phyloP scores from a whole-genome alignment of 1,140 invertebrate species.

The Drosophila murphyi region DNA sequence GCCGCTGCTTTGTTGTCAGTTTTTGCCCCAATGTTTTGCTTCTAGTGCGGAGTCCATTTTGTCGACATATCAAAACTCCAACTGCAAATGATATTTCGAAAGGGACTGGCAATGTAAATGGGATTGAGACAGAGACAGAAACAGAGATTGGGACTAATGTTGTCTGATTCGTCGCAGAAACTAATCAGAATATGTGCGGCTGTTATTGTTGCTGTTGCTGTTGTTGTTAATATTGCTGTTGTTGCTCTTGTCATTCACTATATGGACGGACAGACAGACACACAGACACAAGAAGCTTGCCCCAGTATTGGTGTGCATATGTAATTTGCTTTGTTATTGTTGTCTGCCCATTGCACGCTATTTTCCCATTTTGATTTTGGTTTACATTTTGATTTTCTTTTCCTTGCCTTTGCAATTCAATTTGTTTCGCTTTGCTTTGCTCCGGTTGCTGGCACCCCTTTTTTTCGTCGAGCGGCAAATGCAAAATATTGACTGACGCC shows the following conservation, averaged over 20 bases:
- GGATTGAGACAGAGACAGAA: background rate
- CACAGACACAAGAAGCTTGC: background rate
- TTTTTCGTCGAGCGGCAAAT: constrained; percentile 35
- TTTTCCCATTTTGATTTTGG: constrained; percentile 26
- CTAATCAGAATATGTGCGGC: constrained; percentile 75
- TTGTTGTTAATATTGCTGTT: constrained; percentile 43
- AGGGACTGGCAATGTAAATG: background rate
- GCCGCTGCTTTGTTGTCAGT: constrained; percentile 40
- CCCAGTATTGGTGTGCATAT: constrained; percentile 73
- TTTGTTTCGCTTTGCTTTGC: constrained; percentile 53
- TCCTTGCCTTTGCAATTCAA: constrained; percentile 24
- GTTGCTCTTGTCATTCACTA: constrained; percentile 54
- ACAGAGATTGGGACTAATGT: constrained; percentile 44
- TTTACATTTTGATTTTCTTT: constrained; percentile 17
- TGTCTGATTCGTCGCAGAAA: constrained; percentile 50
- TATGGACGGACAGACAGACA: constrained; percentile 30
- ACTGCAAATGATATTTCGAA: constrained; percentile 33
- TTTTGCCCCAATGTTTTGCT: constrained; percentile 4
- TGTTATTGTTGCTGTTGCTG: constrained; percentile 35
- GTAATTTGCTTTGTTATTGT: constrained; percentile 77
- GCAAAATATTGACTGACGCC: constrained; percentile 75
- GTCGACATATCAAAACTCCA: constrained; percentile 24
- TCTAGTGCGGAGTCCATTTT: constrained; percentile 10
- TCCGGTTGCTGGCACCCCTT: constrained; percentile 26
- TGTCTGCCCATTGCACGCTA: constrained; percentile 53